Evolutionary conservation across 1,140 invertebrate genomes (phyloP).

Genomic region (Trichonephila inaurata): DNA sequence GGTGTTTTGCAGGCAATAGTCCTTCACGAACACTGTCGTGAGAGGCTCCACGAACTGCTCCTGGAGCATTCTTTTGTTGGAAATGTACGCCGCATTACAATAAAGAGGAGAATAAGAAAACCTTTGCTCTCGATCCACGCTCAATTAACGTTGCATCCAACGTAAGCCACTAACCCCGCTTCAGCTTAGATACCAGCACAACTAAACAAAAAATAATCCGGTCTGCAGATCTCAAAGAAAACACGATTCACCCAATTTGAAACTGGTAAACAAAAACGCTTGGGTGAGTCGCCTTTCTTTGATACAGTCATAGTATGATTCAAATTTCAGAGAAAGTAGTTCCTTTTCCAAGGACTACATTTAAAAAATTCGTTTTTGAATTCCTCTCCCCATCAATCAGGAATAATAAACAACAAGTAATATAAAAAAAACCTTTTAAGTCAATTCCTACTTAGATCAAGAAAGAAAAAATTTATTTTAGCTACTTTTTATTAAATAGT

Average conservation of each 20-base stretch:
- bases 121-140: slow-evolving; percentile 28
- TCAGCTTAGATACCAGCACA: not conserved
- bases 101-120: slow-evolving; percentile 1
- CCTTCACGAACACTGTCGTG: not conserved
- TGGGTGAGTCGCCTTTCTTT: not conserved
- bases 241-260: slow-evolving; percentile 2
- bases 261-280: slow-evolving; percentile 27
- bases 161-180: not conserved
- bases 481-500: too few relatives aligned
- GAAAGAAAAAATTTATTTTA: too few relatives aligned
- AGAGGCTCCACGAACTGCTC: not conserved
- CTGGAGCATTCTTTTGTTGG: slow-evolving; percentile 1
- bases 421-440: too few relatives aligned
- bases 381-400: not conserved
- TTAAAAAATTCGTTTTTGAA: not conserved
- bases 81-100: slow-evolving; percentile 24
- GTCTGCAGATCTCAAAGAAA: not conserved
- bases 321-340: too few relatives aligned
- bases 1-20: not conserved
- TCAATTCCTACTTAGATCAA: too few relatives aligned
- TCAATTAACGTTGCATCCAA: slow-evolving; percentile 43
- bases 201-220: slow-evolving; percentile 1
- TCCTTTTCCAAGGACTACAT: not conserved
- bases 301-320: too few relatives aligned
- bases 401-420: not conserved